Percentiles rank a stretch among this genome's conserved stretches.
Evolutionary conservation across 2,797 vertebrate species (phyloP).

Genomic region (Microcaecilia unicolor): DNA sequence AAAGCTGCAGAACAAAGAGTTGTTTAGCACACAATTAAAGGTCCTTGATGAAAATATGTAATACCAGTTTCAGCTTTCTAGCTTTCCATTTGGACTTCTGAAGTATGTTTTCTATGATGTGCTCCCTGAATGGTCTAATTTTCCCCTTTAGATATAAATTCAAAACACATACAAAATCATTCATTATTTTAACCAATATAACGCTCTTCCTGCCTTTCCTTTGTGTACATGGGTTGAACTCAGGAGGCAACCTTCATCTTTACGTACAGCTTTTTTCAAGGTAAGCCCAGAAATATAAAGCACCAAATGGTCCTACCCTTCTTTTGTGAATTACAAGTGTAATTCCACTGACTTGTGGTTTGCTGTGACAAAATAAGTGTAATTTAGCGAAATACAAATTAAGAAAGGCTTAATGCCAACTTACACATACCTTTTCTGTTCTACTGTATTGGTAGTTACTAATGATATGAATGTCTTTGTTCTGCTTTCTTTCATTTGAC

Average conservation of each 20-base stretch:
- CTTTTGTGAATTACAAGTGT: constrained; percentile 18
- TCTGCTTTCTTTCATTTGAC: constrained; percentile 34
- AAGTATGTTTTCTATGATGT: too few species aligned
- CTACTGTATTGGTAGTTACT: constrained; percentile 50
- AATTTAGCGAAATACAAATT: constrained; percentile 8
- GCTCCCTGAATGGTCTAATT: background rate
- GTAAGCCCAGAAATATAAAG: constrained; percentile 20
- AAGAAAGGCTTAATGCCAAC: constrained; percentile 17
- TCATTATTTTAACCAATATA: background rate
- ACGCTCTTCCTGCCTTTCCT: constrained; percentile 6
- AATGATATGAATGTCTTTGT: constrained; percentile 57
- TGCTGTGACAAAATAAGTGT: constrained; percentile 34
- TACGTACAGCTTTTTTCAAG: constrained; percentile 13
- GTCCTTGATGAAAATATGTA: too few species aligned
- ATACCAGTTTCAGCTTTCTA: too few species aligned
- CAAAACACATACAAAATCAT: constrained; percentile 1
- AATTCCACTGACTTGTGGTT: constrained; percentile 28
- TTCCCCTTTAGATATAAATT: background rate
- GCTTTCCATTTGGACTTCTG: too few species aligned
- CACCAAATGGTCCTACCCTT: constrained; percentile 10
- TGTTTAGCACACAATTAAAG: too few species aligned
- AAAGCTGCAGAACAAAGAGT: too few species aligned
- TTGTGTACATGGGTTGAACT: constrained; percentile 2
- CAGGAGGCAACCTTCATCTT: constrained; percentile 27
- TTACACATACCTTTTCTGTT: constrained; percentile 14